Percentiles rank a stretch among this genome's conserved stretches.
These are phyloP conservation scores for Aricia artaxerxes DNA, from an alignment of 2,888 invertebrate genomes.

Conservation along the genomic window DNA sequence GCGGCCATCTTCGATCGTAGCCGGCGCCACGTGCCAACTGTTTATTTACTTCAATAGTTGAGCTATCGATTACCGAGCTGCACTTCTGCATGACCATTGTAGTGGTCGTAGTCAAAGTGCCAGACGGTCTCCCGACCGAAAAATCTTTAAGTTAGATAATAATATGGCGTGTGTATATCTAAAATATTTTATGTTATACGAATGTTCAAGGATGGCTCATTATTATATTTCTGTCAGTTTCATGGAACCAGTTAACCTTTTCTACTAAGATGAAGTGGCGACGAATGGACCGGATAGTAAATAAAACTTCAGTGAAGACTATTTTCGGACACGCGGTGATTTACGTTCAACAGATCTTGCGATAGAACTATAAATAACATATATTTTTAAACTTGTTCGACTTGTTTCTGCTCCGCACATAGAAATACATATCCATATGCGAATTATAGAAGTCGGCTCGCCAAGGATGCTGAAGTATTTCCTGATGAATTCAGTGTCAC, in stretches of 20 bases:
- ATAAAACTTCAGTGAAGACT: not conserved
- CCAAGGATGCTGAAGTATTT: not conserved
- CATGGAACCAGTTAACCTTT: not conserved
- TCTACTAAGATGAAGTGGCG: not conserved
- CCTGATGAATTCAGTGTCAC: not conserved
- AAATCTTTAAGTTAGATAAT: not conserved
- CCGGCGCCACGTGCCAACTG: conserved; percentile 50
- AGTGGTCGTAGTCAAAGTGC: not conserved
- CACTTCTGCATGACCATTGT: not conserved
- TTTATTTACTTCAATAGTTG: conserved; percentile 54
- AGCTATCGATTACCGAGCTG: conserved; percentile 9
- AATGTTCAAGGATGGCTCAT: not conserved
- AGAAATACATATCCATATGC: not conserved
- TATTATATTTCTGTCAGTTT: not conserved
- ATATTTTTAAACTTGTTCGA: conserved; percentile 10
- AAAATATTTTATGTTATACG: not conserved
- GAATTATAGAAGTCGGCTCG: not conserved
- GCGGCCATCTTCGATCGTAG: conserved; percentile 35
- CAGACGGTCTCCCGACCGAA: not conserved
- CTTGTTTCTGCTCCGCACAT: not conserved
- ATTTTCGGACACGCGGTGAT: not conserved
- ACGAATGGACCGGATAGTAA: not conserved
- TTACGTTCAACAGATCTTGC: conserved; percentile 3
- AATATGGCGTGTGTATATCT: not conserved
- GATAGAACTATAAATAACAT: not conserved